phyloP scores from a whole-genome alignment of 2,888 invertebrate species.

The Pseudolycoriella hygida region DNA sequence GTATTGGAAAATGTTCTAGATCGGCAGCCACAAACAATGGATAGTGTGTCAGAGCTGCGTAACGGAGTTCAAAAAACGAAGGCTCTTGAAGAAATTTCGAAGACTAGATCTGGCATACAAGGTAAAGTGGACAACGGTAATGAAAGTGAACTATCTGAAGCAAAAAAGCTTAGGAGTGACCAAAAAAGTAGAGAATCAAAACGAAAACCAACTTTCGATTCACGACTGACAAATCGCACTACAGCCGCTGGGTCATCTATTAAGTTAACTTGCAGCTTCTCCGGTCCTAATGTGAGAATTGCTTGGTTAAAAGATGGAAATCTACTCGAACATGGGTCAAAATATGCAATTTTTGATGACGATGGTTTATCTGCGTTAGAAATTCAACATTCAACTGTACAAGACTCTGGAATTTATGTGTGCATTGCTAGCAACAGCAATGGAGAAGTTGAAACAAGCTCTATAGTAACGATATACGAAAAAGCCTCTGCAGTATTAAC shows the following conservation, averaged over 20 bases:
- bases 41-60: neutral
- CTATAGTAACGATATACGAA: slow-evolving; percentile 27
- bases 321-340: slow-evolving; percentile 23
- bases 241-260: slow-evolving; percentile 55
- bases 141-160: neutral
- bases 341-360: slow-evolving; percentile 32
- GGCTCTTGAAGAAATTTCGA: too few relatives aligned
- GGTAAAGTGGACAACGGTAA: neutral
- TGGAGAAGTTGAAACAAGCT: slow-evolving; percentile 27
- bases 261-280: slow-evolving; percentile 59
- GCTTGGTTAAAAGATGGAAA: slow-evolving; percentile 58
- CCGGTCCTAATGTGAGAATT: slow-evolving; percentile 48
- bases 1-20: slow-evolving; percentile 9
- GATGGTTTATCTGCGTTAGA: slow-evolving; percentile 48
- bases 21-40: neutral
- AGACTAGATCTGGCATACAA: neutral
- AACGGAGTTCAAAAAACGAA: neutral
- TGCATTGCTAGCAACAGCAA: slow-evolving; percentile 54
- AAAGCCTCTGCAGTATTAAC: slow-evolving; percentile 23
- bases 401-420: slow-evolving; percentile 62
- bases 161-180: neutral
- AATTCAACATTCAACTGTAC: slow-evolving; percentile 43
- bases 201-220: slow-evolving; percentile 24
- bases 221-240: slow-evolving; percentile 56
- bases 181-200: slow-evolving; percentile 3